These are phyloP conservation scores for Nebria salina DNA, from an alignment of 2,888 invertebrate genomes.

Conservation along the genomic window DNA sequence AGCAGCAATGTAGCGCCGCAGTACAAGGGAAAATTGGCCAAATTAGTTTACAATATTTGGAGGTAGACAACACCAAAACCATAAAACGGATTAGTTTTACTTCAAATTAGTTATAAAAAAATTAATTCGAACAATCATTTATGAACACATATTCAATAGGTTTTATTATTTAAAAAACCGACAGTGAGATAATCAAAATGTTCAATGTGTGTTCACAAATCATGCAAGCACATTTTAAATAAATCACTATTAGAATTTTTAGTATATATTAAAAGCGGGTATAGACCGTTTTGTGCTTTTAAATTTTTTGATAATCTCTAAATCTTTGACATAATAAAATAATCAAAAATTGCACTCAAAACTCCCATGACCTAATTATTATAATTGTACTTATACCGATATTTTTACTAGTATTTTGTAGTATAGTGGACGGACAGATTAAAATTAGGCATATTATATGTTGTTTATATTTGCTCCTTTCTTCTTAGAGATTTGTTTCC, in stretches of 20 bases:
- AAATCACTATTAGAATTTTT: neutral
- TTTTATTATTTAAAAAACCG: neutral
- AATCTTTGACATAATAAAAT: neutral
- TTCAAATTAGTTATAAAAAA: neutral
- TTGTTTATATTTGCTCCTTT: too few species aligned
- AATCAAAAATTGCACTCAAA: neutral
- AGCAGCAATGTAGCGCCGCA: constrained; percentile 47
- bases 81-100: constrained; percentile 27
- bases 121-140: neutral
- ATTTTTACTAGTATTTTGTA: constrained; percentile 3
- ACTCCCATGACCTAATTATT: neutral
- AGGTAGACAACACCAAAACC: constrained; percentile 39
- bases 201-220: constrained; percentile 26
- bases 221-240: neutral
- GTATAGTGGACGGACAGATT: neutral
- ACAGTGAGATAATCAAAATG: neutral
- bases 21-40: constrained; percentile 45
- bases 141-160: neutral
- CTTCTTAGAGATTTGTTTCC: too few species aligned
- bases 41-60: constrained; percentile 40
- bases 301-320: neutral
- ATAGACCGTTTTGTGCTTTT: neutral
- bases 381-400: neutral
- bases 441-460: too few species aligned
- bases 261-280: neutral